These are phyloP conservation scores for Ariolimax columbianus DNA, from an alignment of 2,888 invertebrate genomes.

Conservation along the genomic window DNA sequence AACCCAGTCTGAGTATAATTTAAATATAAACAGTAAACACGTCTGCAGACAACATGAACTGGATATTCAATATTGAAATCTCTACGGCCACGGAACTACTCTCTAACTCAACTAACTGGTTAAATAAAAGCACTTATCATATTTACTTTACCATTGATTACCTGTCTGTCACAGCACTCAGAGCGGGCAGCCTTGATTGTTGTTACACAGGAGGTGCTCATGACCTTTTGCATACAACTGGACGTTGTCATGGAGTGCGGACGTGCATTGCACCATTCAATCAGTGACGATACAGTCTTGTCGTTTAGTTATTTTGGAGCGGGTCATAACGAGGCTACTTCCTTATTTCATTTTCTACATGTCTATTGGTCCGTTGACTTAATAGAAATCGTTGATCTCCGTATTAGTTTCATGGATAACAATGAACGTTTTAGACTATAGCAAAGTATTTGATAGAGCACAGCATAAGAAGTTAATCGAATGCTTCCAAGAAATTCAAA, in stretches of 20 bases:
- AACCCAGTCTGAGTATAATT: no score
- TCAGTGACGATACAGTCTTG: neutral
- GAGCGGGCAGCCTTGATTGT: neutral
- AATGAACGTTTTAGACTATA: no score
- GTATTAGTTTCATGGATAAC: no score
- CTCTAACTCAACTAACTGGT: neutral
- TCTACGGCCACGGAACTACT: no score
- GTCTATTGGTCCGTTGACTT: neutral
- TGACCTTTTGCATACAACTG: neutral
- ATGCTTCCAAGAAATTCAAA: no score
- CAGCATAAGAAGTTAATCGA: no score
- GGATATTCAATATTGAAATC: no score
- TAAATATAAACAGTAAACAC: no score
- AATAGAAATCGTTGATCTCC: no score
- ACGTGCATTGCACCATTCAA: neutral
- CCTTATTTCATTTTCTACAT: neutral
- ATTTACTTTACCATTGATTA: neutral
- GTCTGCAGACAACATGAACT: no score
- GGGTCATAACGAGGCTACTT: slow-evolving; percentile 34
- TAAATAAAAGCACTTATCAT: neutral
- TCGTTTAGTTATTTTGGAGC: neutral
- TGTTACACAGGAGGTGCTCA: neutral
- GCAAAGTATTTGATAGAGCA: no score
- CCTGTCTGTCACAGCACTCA: neutral
- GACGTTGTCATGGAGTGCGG: neutral